phyloP scores from a whole-genome alignment of 2,113 vertebrate species.

The Hyperopisus bebe region DNA sequence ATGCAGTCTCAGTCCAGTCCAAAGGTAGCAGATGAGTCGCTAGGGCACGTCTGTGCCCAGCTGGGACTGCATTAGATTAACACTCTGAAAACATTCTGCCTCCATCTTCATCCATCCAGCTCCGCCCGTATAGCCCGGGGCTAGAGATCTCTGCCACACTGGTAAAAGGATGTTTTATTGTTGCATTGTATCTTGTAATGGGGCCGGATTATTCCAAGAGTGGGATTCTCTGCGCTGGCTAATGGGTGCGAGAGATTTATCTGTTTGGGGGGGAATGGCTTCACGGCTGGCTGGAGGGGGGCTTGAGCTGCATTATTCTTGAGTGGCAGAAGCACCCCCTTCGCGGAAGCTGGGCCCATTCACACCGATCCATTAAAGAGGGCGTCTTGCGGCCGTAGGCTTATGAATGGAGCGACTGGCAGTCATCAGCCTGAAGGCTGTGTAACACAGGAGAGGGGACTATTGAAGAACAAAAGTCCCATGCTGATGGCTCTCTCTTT shows the following conservation, averaged over 20 bases:
- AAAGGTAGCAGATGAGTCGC: not conserved
- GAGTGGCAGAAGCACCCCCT: not conserved
- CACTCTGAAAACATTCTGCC: not conserved
- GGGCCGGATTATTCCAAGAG: not conserved
- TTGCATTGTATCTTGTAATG: not conserved
- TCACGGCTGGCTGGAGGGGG: not conserved
- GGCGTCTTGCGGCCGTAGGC: not conserved
- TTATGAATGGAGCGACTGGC: not conserved
- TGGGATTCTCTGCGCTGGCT: not conserved
- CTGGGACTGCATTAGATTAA: not conserved
- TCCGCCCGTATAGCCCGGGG: not conserved
- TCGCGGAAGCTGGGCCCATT: not conserved
- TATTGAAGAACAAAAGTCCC: not conserved
- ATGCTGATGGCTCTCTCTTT: not conserved
- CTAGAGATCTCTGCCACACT: not conserved
- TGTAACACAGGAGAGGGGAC: not conserved
- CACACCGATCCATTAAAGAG: not conserved
- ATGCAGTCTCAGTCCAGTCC: not conserved
- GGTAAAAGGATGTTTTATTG: conserved; percentile 2
- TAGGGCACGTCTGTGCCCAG: not conserved
- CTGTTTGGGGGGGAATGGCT: conserved; percentile 2
- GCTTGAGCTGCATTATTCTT: not conserved
- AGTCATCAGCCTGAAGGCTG: not conserved
- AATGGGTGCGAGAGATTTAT: conserved; percentile 4
- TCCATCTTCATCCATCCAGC: not conserved